phyloP scores from a whole-genome alignment of 2,888 invertebrate species.

The Polydrusus cervinus region DNA sequence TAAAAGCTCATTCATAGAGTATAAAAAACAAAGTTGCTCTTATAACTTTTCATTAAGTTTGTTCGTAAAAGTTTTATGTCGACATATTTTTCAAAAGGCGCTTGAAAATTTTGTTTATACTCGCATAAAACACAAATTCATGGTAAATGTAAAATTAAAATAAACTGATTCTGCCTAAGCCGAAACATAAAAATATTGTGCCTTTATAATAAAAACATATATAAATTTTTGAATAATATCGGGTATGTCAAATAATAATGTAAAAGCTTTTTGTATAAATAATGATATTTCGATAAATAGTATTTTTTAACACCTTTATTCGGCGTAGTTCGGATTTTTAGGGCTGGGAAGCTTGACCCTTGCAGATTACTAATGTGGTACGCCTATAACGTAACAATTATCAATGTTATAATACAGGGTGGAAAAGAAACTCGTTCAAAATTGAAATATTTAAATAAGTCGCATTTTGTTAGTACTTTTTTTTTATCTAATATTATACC shows the following conservation, averaged over 20 bases:
- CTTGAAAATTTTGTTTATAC: constrained; percentile 24
- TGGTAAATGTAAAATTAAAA: constrained; percentile 23
- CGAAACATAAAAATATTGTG: background rate
- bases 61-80: constrained; percentile 26
- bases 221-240: constrained; percentile 6
- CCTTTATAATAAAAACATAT: constrained; percentile 2
- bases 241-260: background rate
- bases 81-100: constrained; percentile 19
- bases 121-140: constrained; percentile 4
- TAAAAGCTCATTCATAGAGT: constrained; percentile 6
- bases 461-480: too few species aligned
- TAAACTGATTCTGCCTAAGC: constrained; percentile 5
- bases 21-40: constrained; percentile 22
- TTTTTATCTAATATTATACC: too few species aligned
- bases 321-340: too few species aligned
- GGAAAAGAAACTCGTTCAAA: too few species aligned
- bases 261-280: background rate
- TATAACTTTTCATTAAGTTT: constrained; percentile 22
- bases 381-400: too few species aligned
- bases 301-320: too few species aligned
- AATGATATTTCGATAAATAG: background rate
- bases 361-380: too few species aligned
- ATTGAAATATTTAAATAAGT: too few species aligned
- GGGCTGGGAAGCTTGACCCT: too few species aligned
- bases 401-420: too few species aligned